Evolutionary conservation across 2,113 vertebrate genomes (phyloP), one percentile per base, ranked within the genome.

Genomic region (Lates calcarifer): DNA sequence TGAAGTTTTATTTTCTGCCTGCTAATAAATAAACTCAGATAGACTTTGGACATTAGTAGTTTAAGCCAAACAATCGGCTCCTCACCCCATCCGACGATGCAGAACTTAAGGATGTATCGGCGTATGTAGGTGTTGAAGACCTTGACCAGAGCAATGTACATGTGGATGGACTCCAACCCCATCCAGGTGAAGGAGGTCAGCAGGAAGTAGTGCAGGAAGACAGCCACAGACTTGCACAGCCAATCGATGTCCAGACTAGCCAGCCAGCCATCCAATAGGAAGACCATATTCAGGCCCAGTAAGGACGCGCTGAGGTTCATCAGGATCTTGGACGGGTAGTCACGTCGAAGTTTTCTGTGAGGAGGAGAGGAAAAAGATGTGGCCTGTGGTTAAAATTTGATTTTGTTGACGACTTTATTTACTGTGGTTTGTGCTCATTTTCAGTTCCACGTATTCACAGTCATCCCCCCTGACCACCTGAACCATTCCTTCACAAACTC

Each of bases 101-200:
- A 99, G 89, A 99, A 99, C 92, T 99, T 99, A 58, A 99, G 94
- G 86, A 99, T 97, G 77, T 99, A 99, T 77, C 97, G 83, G 29
- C 97, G 95, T 55, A 99, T 98, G 71, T 99, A 99, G 0, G 97
- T 99, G 93, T 99, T 99, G 89, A 99, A 99, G 10, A 99, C 98
- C 89, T 99, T 99, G 76, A 99, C 98, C 49, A 99, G 91, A 2
- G 98, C 98, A 45, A 99, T 99, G 92, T 99, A 99, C 98, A 99
- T 99, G 89, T 99, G 98, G 71, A 99, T 92, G 0, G 98, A 98
- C 93, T 99, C 98, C 13, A 99, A 91, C 8, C 96, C 98, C 98
- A 99, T 99, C 98, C 98, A 99, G 1, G 98, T 99, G 88, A 99
- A 99, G 20, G 98, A 95, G 6, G 97, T 96, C 22, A 99, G 88